Evolutionary conservation across 2,888 invertebrate genomes (phyloP).

Genomic region (Lamproptera curius): DNA sequence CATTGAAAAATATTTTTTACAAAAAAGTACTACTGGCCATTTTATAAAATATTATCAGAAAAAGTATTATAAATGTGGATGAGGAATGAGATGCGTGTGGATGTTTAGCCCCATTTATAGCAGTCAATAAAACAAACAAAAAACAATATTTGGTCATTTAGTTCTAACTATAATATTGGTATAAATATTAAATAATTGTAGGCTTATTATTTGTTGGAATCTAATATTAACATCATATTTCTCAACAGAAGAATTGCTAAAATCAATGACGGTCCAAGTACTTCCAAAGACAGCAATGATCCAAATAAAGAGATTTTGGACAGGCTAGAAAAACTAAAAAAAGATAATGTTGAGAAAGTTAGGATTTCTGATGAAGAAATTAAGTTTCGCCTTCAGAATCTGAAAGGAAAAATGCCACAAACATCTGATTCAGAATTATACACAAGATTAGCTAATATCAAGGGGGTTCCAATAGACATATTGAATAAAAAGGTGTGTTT

Average conservation of each 20-base stretch:
- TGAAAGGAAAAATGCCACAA: conserved; percentile 54
- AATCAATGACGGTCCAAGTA: conserved; percentile 25
- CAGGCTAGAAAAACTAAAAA: conserved; percentile 83
- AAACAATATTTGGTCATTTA: no score
- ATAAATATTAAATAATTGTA: no score
- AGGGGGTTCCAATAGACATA: conserved; percentile 68
- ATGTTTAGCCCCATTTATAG: no score
- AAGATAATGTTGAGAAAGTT: conserved; percentile 53
- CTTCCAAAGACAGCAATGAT: conserved; percentile 30
- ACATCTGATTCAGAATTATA: conserved; percentile 82
- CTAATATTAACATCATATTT: no score
- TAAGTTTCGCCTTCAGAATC: conserved; percentile 45
- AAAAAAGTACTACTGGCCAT: no score
- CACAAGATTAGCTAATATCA: conserved; percentile 81
- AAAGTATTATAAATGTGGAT: no score
- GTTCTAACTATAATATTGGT: no score
- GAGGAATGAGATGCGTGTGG: no score
- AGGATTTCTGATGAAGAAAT: conserved; percentile 43
- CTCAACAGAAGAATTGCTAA: conserved; percentile 35
- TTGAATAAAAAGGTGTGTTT: conserved; percentile 43
- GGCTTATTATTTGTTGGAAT: no score
- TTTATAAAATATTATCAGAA: no score
- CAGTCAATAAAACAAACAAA: no score
- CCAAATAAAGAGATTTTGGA: conserved; percentile 81
- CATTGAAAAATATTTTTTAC: no score